Base-by-base conservation (phyloP, 2,113 vertebrate genomes). In the Herpetotheres cachinnans region DNA sequence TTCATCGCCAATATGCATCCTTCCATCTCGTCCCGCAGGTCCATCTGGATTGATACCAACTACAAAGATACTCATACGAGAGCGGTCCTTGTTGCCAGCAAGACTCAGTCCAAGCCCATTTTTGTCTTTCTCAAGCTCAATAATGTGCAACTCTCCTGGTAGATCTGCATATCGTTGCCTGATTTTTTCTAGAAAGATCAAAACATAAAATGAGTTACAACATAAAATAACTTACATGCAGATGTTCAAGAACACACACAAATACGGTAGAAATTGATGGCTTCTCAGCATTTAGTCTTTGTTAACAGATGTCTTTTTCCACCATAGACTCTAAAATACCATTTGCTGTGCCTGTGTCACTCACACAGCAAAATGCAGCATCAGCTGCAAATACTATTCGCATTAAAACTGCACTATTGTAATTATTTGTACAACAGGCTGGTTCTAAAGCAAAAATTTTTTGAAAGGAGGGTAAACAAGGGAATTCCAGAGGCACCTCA, bases 111-210 rank as follows among this genome's bases (percentile, higher is more conserved):
- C 99, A 55, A 99, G 97, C 36, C 99, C 98, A 95, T 99, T 99
- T n/a, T 98, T 98, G 93, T 99, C 99, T 85, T 99, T 99, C 93
- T 99, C 99, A 82, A 99, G 98, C 95, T 99, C 99, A 91, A 99
- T 98, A n/a, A 99, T 98, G 95, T 99, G 98, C 95, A 99, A 89
- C 86, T 99, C 99, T 72, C 99, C 99, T 3, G 95, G 98, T 65
- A 99, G 98, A 61, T 99, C 99, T 44, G 99, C 99, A 96, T 99
- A 99, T 78, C 98, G 98, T 97, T 99, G 99, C 95, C 98, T 98
- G 98, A 99, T 99, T 95, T 99, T 99, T 98, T 99, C 99, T 99
- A 73, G 40, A 88, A 74, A 77, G 76, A 86, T 21, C 82, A 85
- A 69, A 69, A 82, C 5, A 6, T 14, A 47, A 40, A 66, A 54